Percentiles rank a stretch among this genome's conserved stretches.
These are phyloP conservation scores for Eulithis prunata DNA, from an alignment of 2,888 invertebrate genomes.

Conservation along the genomic window DNA sequence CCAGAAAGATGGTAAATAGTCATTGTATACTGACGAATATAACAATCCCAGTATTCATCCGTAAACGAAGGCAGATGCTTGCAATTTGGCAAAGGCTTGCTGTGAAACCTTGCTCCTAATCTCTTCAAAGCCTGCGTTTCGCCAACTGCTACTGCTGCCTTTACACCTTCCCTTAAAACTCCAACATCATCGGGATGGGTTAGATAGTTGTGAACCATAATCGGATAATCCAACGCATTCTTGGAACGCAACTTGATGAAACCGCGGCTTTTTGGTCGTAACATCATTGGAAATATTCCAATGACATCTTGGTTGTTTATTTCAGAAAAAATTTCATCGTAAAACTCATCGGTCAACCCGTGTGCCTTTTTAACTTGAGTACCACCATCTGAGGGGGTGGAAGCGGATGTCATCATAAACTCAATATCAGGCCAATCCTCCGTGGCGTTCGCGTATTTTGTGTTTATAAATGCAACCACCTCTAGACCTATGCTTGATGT, in stretches of 20 bases:
- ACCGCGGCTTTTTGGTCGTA: constrained; percentile 94
- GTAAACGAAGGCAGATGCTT: constrained; percentile 90
- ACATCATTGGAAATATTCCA: constrained; percentile 94
- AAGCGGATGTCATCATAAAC: constrained; percentile 94
- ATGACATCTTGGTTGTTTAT: constrained; percentile 91
- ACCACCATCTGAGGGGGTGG: constrained; percentile 93
- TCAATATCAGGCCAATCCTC: constrained; percentile 97
- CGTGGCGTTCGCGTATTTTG: constrained; percentile 93
- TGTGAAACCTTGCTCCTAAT: constrained; percentile 91
- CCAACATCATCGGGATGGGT: constrained; percentile 93
- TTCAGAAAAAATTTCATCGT: constrained; percentile 89
- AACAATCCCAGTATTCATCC: constrained; percentile 95
- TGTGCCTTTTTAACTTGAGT: constrained; percentile 91
- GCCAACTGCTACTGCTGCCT: constrained; percentile 92
- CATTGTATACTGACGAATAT: constrained; percentile 92
- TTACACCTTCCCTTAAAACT: constrained; percentile 93
- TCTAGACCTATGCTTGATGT: constrained; percentile 95
- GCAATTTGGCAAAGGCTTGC: constrained; percentile 91
- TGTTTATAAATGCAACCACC: constrained; percentile 93
- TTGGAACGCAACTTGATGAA: constrained; percentile 88
- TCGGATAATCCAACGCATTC: constrained; percentile 91
- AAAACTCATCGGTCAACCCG: constrained; percentile 92
- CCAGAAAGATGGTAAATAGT: constrained; percentile 95
- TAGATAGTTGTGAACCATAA: constrained; percentile 96
- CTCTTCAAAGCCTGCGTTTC: constrained; percentile 91